A percentile compares a stretch with the other conserved stretches of the same genome.
These are phyloP conservation scores for Masticophis lateralis DNA, from an alignment of 2,797 vertebrate genomes.

Conservation along the genomic window DNA sequence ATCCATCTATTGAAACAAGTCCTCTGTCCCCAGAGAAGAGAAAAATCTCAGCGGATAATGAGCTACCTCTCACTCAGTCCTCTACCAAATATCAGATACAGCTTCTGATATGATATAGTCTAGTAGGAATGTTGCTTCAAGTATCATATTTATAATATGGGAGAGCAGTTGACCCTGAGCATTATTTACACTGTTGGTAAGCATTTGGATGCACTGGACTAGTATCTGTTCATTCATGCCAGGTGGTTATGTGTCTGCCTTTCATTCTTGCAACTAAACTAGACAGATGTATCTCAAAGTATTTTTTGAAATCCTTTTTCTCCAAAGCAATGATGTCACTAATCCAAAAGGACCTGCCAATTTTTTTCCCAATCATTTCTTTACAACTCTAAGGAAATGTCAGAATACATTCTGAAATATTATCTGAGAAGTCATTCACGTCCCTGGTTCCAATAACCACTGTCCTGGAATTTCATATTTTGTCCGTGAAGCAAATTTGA, in stretches of 20 bases:
- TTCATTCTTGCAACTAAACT: neutral
- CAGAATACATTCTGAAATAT: slow-evolving; percentile 21
- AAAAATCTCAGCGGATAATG: neutral
- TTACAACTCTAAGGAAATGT: slow-evolving; percentile 21
- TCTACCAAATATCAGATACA: neutral
- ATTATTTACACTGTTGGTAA: neutral
- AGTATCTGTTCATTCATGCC: neutral
- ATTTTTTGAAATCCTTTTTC: neutral
- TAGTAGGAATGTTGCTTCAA: neutral
- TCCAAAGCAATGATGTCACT: neutral
- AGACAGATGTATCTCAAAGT: neutral
- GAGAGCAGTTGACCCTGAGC: neutral
- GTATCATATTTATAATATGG: slow-evolving; percentile 6
- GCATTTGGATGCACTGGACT: neutral
- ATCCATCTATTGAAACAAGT: neutral
- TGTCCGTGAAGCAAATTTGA: neutral
- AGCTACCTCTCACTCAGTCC: neutral
- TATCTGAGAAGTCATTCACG: slow-evolving; percentile 19
- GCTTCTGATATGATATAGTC: neutral
- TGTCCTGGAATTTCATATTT: neutral
- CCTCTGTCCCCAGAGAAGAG: neutral
- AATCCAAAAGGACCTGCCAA: neutral
- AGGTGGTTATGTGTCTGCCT: neutral
- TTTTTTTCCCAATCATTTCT: neutral
- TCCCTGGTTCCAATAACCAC: neutral